Conservation (phyloP, 2,888 invertebrate genomes). For the Acrobasis suavella region DNA sequence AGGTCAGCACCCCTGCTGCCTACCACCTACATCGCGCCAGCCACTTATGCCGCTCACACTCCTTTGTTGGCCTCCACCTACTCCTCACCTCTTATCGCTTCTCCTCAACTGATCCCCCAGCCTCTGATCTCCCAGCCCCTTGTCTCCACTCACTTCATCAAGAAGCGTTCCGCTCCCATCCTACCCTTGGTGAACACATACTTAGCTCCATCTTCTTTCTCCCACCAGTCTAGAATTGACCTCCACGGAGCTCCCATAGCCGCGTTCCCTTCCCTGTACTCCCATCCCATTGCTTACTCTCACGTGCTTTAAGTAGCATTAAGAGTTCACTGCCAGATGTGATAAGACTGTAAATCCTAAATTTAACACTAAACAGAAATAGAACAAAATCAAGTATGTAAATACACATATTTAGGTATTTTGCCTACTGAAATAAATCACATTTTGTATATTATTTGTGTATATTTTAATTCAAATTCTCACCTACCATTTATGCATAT, state of each 20-base stretch:
- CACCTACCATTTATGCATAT: too few species aligned
- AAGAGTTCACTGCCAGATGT: neutral
- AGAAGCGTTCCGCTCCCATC: constrained; percentile 55
- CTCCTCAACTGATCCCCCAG: constrained; percentile 39
- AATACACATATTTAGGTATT: constrained; percentile 22
- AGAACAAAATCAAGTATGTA: constrained; percentile 6
- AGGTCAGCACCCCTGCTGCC: constrained; percentile 45
- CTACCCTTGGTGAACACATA: constrained; percentile 28
- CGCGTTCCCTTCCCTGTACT: constrained; percentile 41
- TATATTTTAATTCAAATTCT: neutral
- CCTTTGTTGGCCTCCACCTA: constrained; percentile 50
- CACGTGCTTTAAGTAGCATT: constrained; percentile 30
- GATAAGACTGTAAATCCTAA: constrained; percentile 20
- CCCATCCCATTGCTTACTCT: constrained; percentile 35
- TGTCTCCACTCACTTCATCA: constrained; percentile 51
- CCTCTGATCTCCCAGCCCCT: constrained; percentile 48
- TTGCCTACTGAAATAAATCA: constrained; percentile 21
- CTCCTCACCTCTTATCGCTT: constrained; percentile 37
- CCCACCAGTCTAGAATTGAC: constrained; percentile 53
- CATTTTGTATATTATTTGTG: constrained; percentile 3
- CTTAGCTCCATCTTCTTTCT: constrained; percentile 49
- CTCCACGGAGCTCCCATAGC: constrained; percentile 39
- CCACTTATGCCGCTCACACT: constrained; percentile 43
- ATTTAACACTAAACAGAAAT: constrained; percentile 21
- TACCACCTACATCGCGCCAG: constrained; percentile 39